Base-by-base conservation (phyloP, 2,113 vertebrate species). In the Gadus macrocephalus region DNA sequence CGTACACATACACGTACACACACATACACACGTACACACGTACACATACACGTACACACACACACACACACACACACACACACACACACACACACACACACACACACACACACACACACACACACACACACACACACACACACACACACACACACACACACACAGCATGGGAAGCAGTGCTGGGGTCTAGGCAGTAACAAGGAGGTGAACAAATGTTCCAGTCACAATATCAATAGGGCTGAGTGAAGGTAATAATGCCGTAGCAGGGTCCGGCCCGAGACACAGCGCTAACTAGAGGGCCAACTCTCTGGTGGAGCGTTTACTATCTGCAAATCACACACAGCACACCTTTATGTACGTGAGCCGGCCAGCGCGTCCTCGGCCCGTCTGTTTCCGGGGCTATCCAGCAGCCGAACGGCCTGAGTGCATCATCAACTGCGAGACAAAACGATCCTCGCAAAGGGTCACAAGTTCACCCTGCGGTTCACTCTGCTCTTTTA, bases 171-270 rank as follows among this genome's bases (percentile, higher is more conserved):
- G 71, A 68, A 8, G 61, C 76, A 76, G 79, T 81, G 64, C 73
- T 81, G 75, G 16, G 73, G 82, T 83, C 70, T 74, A 68, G 64
- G 75, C 86, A 78, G 78, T 89, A 90, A 90, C 87, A 87, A 90
- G 89, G 70, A 83, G 78, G 78, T 78, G 84, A 89, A 82, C 86
- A 87, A 77, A 87, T 85, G 84, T 78, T 72, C 72, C 80, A 88
- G 83, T 88, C 87, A 86, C 87, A 86, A 86, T 89, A 86, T 89
- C 87, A 89, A 88, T 88, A 87, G 82, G 82, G 42, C 72, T 72
- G 76, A 83, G 79, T 84, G 83, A 75, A 69, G 81, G 78, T 85
- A 86, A 85, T 86, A 81, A 87, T 88, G 76, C 80, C 85, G 78
- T 81, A 79, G 78, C 82, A 83, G 76, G 87, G 74, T 82, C 82